These are phyloP conservation scores for Parazoanthus swiftii DNA, from an alignment of 92 coral and sea anemone genomes.

Conservation along the genomic window DNA sequence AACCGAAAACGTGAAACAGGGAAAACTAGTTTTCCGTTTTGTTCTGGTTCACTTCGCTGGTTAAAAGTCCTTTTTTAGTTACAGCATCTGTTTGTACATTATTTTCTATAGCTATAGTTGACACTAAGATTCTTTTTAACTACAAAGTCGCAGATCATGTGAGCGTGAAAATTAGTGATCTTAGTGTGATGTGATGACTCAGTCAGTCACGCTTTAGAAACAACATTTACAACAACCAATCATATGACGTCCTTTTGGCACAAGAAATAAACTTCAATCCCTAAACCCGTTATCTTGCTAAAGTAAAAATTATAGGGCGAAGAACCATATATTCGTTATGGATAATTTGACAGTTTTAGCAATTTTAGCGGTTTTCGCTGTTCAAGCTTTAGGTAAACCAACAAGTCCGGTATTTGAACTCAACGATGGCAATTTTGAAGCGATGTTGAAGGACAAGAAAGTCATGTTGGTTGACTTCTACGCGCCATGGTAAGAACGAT, in stretches of 20 bases:
- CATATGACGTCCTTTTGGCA: background rate
- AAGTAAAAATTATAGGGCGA: background rate
- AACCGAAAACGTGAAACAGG: background rate
- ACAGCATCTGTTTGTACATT: too few species aligned
- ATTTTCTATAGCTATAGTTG: background rate
- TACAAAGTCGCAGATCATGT: conserved; percentile 13
- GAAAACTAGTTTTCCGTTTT: background rate
- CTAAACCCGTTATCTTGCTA: background rate
- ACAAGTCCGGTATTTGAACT: conserved; percentile 53
- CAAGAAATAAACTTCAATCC: background rate
- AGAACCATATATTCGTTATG: conserved; percentile 7
- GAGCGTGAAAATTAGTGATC: conserved; percentile 27
- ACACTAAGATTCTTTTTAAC: background rate
- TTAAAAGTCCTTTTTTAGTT: background rate
- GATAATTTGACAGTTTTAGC: conserved; percentile 16
- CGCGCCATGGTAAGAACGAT: conserved; percentile 27
- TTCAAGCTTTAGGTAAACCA: conserved; percentile 50
- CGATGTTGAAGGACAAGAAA: conserved; percentile 35
- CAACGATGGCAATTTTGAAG: conserved; percentile 8
- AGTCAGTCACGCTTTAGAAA: conserved; percentile 29
- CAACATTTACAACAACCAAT: conserved; percentile 18
- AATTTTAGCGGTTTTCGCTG: conserved; percentile 44
- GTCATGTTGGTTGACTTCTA: conserved; percentile 30
- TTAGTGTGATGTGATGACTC: conserved; percentile 32
- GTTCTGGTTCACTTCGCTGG: background rate